Percentiles rank a stretch among this genome's conserved stretches.
Conservation (phyloP, 2,888 invertebrate species). For the Cheiracanthium punctorium region DNA sequence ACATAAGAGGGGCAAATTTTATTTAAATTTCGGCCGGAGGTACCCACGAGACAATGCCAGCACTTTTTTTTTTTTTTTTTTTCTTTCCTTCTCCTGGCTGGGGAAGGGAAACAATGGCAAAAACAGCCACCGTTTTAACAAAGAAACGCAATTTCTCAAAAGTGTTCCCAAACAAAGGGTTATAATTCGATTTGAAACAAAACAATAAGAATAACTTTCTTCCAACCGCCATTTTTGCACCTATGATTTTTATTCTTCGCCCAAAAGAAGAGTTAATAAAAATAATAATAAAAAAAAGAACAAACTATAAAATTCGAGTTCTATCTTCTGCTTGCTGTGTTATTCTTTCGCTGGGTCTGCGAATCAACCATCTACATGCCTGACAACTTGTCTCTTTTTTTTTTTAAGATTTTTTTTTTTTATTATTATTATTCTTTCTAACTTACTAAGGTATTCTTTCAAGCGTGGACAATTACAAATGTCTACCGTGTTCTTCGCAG, state of each 20-base stretch:
- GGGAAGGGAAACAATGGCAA: neutral
- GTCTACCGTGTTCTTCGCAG: slow-evolving; percentile 62
- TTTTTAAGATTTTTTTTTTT: no score
- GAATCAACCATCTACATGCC: neutral
- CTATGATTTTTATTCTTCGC: neutral
- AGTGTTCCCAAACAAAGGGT: slow-evolving; percentile 8
- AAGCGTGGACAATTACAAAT: slow-evolving; percentile 64
- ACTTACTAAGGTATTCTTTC: slow-evolving; percentile 21
- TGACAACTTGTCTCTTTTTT: neutral
- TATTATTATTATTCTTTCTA: no score
- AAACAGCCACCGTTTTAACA: neutral
- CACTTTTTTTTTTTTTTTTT: no score
- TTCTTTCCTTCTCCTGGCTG: no score
- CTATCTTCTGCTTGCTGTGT: neutral
- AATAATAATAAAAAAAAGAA: neutral
- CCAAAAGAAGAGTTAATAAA: no score
- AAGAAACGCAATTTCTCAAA: neutral
- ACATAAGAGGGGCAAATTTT: no score
- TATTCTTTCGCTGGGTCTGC: neutral
- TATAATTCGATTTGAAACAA: slow-evolving; percentile 2
- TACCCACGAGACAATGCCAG: neutral
- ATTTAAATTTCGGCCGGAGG: neutral
- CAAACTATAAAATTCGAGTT: neutral
- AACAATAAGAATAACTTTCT: slow-evolving; percentile 8
- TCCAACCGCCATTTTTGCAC: slow-evolving; percentile 21